These are phyloP conservation scores for Pachydiplax longipennis DNA, from an alignment of 2,888 invertebrate genomes.

Conservation along the genomic window DNA sequence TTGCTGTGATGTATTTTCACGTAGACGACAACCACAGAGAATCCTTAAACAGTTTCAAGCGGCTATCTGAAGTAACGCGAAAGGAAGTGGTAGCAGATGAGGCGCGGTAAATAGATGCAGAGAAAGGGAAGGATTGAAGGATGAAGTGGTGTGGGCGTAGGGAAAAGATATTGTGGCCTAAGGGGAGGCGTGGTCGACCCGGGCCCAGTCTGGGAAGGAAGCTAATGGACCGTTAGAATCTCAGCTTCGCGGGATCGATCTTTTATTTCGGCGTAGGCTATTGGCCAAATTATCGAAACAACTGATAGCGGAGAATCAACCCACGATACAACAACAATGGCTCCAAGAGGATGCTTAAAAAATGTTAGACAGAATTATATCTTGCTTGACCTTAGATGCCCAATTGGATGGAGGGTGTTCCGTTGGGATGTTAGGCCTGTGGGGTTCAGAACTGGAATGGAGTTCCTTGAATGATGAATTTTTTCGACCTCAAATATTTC, in stretches of 20 bases:
- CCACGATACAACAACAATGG: background rate
- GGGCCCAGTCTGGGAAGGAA: conserved; percentile 9
- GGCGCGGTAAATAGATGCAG: background rate
- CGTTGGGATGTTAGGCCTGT: background rate
- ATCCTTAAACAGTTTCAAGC: too few species aligned
- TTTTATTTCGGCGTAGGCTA: background rate
- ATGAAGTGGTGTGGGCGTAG: background rate
- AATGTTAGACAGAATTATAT: background rate
- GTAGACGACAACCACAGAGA: too few species aligned
- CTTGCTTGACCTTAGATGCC: background rate
- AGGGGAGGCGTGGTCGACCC: background rate
- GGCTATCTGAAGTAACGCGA: too few species aligned
- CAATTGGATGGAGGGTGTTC: background rate
- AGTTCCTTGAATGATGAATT: too few species aligned
- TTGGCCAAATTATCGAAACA: background rate
- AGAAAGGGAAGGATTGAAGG: background rate
- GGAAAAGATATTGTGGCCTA: background rate
- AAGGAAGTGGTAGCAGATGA: too few species aligned
- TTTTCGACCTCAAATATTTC: too few species aligned
- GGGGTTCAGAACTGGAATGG: too few species aligned
- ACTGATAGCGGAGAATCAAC: background rate
- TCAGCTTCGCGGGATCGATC: background rate
- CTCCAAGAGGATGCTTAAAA: background rate
- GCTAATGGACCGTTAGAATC: conserved; percentile 22
- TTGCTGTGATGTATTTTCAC: too few species aligned